Base-by-base conservation (phyloP, 2,797 vertebrate species). In the Potorous gilbertii region DNA sequence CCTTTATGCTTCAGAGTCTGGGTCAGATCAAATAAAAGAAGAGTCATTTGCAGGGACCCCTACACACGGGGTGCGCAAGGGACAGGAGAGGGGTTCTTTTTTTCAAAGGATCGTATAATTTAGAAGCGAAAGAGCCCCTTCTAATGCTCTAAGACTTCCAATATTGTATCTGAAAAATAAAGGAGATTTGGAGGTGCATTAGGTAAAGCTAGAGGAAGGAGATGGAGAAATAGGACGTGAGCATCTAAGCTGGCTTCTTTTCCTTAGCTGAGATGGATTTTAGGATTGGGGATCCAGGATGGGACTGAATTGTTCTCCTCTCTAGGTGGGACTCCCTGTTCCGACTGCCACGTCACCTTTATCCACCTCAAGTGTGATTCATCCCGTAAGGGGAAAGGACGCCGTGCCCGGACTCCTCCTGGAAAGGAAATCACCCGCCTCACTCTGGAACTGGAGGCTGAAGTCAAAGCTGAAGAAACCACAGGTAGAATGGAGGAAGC, bases 331-430 rank as follows among this genome's bases (percentile, higher is more conserved):
- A 98, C 99, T 89, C 99, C 99, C 46, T 99, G 99, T 98, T 99
- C 99, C 92, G 99, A 99, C 98, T 99, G 99, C 98, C 99, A 99
- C 96, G 99, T 99, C 91, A 99, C 99, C 57, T 99, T 99, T 40
- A 99, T 99, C 96, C 99, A 99, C 98, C 99, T 99, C 95, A 99
- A 99, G 98, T 99, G 99, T 0, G 99, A 99, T 98, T 99, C 99
- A 0, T 99, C 99, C 94, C 99, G 99, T 98, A 99, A 99, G 98
- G 97, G 99, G 96, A 98, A 97, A 96, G 99, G 99, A 34, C 99
- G 99, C 0, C 99, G 99, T 5, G 99, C 99, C 93, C 99, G 99
- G 56, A 99, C 99, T 98, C 99, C 99, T 18, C 97, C 99, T 4
- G 99, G 96, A 98, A 99, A 99, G 97, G 99, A 99, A 98, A 99